These are phyloP conservation scores for Metellina segmentata DNA, from an alignment of 2,888 invertebrate genomes.

Conservation along the genomic window DNA sequence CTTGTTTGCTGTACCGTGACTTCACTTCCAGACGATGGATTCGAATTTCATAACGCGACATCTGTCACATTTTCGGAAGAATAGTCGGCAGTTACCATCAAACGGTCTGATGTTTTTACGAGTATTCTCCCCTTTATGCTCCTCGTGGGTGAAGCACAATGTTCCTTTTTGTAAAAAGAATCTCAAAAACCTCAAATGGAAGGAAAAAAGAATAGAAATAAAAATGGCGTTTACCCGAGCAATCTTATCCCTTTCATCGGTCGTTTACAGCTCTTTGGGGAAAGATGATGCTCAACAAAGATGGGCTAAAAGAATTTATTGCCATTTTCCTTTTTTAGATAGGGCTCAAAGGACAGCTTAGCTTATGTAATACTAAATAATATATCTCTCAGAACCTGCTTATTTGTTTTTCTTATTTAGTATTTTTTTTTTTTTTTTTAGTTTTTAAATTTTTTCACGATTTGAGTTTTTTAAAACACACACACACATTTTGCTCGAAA, in stretches of 20 bases:
- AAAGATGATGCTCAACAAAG: not conserved
- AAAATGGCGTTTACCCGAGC: slow-evolving; percentile 29
- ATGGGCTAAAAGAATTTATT: not conserved
- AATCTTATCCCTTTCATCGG: slow-evolving; percentile 46
- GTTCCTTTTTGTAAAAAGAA: slow-evolving; percentile 35
- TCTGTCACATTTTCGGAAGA: slow-evolving; percentile 15
- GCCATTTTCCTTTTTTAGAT: not conserved
- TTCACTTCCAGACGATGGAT: slow-evolving; percentile 14
- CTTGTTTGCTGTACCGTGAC: slow-evolving; percentile 17
- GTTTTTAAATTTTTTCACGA: too few relatives aligned
- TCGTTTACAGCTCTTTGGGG: slow-evolving; percentile 11
- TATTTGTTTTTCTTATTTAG: too few relatives aligned
- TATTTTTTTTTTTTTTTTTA: too few relatives aligned
- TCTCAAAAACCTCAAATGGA: slow-evolving; percentile 1
- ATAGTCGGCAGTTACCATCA: slow-evolving; percentile 17
- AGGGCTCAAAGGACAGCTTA: not conserved
- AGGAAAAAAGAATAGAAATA: slow-evolving; percentile 1
- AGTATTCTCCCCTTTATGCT: slow-evolving; percentile 10
- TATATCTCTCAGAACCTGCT: too few relatives aligned
- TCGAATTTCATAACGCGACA: slow-evolving; percentile 33
- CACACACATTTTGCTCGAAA: too few relatives aligned
- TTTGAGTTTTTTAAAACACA: too few relatives aligned
- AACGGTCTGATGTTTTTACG: slow-evolving; percentile 26
- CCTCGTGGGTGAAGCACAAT: not conserved
- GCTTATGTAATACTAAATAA: not conserved